Evolutionary conservation across 1,140 invertebrate species (phyloP).

Genomic region (Hycleus cichorii): DNA sequence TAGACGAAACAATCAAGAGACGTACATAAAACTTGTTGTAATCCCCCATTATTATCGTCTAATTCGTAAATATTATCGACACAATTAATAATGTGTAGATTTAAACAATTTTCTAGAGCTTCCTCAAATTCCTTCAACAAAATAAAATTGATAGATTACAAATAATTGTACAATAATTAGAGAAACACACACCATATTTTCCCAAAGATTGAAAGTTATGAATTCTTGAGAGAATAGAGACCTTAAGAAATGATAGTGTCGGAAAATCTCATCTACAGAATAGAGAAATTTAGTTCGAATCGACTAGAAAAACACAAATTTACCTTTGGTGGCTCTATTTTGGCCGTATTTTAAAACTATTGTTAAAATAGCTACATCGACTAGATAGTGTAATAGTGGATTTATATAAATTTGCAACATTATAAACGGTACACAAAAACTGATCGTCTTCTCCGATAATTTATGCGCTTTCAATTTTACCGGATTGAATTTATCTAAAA

Average conservation of each 20-base stretch:
- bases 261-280: conserved; percentile 39
- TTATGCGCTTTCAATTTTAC: conserved; percentile 53
- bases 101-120: conserved; percentile 41
- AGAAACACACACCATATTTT: conserved; percentile 22
- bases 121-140: conserved; percentile 47
- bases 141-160: conserved; percentile 17
- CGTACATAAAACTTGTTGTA: conserved; percentile 44
- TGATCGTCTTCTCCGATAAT: conserved; percentile 56
- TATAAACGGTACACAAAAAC: conserved; percentile 56
- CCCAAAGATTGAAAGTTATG: conserved; percentile 37
- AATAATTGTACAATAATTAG: conserved; percentile 6
- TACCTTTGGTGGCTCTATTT: conserved; percentile 34
- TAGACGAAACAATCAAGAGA: conserved; percentile 46
- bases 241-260: conserved; percentile 41
- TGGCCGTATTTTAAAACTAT: conserved; percentile 37
- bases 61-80: conserved; percentile 30
- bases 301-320: not conserved
- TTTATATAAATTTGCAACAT: conserved; percentile 67
- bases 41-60: conserved; percentile 42
- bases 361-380: conserved; percentile 52
- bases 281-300: conserved; percentile 26
- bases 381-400: conserved; percentile 59
- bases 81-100: conserved; percentile 40
- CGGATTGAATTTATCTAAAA: conserved; percentile 43
- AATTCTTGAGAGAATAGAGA: conserved; percentile 52